Evolutionary conservation across 2,888 invertebrate genomes (phyloP), one percentile per base, ranked within the genome.

Genomic region (Mythimna vitellina): DNA sequence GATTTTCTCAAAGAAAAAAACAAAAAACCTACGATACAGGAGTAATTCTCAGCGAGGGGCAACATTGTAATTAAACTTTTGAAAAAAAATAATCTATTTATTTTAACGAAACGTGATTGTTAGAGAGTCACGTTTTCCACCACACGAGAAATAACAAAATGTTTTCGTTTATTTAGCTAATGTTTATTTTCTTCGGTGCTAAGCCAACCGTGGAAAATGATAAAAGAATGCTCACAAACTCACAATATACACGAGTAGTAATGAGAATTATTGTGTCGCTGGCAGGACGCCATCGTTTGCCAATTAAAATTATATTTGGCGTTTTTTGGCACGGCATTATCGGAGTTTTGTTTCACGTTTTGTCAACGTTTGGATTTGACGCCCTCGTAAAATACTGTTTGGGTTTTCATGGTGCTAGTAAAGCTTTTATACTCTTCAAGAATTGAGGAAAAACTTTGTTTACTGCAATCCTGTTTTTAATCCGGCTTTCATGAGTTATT

Each of bases 301-400:
- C 80, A 85, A 86, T 86, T 87, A 86, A 86, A 86, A 87, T 85
- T 86, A 86, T 85, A 86, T 85, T 85, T 81, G 86, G 71, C 86
- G 87, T 79, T 85, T 86, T 85, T 83, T 86, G 85, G 87, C 85
- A 85, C 80, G 46, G 49, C 17, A 51, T 68, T 78, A 69, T 78
- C 58, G 75, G 38, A 57, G 65, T 66, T 81, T 78, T 81, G 69
- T 84, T 86, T 72, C 74, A 75, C 71, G 51, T 78, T 68, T 73
- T 75, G 80, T 75, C 79, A 75, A 73, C 69, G 66, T 80, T 80
- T 75, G 60, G 65, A 70, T 72, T 72, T 62, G 64, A 65, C 65
- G 57, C 65, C 49, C 75, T 73, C 65, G 58, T 73, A 75, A 80
- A 42, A 63, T 70, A 65, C 14, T 67, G 49, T 78, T 77, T 62